Percentiles rank a stretch among this genome's conserved stretches.
Evolutionary conservation across 1,140 invertebrate genomes (phyloP).

Genomic region (Geopemphigus sp.): DNA sequence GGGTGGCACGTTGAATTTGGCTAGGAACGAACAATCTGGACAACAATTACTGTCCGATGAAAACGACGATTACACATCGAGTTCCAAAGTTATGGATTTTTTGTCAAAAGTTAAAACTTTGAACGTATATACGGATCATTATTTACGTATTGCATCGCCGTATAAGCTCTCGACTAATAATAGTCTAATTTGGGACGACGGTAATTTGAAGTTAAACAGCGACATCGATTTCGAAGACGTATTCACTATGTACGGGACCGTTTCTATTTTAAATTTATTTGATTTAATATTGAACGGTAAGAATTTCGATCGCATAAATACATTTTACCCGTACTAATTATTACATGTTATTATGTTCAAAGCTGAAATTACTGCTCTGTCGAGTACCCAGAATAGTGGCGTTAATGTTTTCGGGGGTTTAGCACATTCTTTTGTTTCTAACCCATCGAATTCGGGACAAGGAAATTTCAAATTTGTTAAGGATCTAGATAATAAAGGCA

Average conservation of each 20-base stretch:
- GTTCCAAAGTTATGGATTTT: neutral
- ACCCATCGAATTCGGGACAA: neutral
- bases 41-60: neutral
- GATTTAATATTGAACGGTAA: conserved; percentile 1
- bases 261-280: neutral
- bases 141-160: neutral
- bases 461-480: neutral
- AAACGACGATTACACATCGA: neutral
- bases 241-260: neutral
- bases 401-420: neutral
- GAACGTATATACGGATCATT: neutral
- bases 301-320: neutral
- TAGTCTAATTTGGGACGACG: neutral
- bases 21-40: neutral
- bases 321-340: neutral
- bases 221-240: neutral
- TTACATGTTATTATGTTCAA: neutral
- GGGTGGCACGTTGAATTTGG: neutral
- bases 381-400: neutral
- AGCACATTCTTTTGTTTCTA: neutral
- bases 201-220: neutral
- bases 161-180: neutral
- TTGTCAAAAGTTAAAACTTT: neutral
- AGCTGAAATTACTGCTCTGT: neutral
- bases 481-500: neutral